Evolutionary conservation across 2,113 vertebrate genomes (phyloP), one percentile per base, ranked within the genome.

Genomic region (Lagopus leucura): DNA sequence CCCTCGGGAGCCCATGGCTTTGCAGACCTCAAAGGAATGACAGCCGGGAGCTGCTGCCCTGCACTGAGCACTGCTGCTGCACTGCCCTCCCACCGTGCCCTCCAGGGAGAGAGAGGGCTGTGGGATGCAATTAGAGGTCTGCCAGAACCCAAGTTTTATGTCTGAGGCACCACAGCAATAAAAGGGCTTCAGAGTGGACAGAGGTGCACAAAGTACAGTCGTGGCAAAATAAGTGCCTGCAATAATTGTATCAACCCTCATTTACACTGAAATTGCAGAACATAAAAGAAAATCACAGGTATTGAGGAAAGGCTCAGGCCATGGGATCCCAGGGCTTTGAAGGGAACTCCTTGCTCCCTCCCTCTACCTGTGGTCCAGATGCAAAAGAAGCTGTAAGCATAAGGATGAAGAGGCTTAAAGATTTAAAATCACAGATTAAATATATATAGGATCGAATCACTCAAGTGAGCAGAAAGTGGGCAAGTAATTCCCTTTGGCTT

Each of bases 181-280:
- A 74, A 82, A 63, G 82, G 57, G 77, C 61, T 43, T 2, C 5
- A 6, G 66, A 50, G 81, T 10, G 57, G 71, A 45, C 1, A 40
- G 66, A 9, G 57, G 45, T 2, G 57, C 57, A 24, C 11, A 1
- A 54, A 89, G 77, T 64, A 76, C 77, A 58, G 52, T 42, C 85
- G 36, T 1, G 63, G 55, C 77, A 55, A 88, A 95, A 89, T 63
- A 61, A 93, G 76, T 55, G 70, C 57, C 77, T 52, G 88, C 81
- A 86, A 36, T 75, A 93, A 89, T 58, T 66, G 72, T 63, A 70
- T 8, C 81, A 42, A 67, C 72, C 85, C 85, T 82, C 76, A 25
- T 40, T 85, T 74, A 63, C 85, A 45, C 74, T 25, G 21, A 57
- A 89, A 86, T 75, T 79, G 79, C 57, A 63, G 81, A 52, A 83